Evolutionary conservation across 2,797 vertebrate genomes (phyloP).

Genomic region (Cyclura pinguis): DNA sequence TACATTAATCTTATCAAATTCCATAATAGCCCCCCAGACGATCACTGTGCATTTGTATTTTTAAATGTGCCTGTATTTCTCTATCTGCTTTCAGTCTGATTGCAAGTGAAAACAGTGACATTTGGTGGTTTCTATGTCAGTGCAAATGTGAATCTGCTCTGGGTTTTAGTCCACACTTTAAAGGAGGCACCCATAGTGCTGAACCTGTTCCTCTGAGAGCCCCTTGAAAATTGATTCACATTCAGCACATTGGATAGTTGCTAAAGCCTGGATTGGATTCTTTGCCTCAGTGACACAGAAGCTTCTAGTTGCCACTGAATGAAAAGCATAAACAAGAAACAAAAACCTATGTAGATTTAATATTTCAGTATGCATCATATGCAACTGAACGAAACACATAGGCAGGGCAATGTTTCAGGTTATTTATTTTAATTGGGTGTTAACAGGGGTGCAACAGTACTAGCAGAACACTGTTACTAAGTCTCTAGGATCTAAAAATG

Average conservation of each 20-base stretch:
- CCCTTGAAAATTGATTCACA: too few relatives aligned
- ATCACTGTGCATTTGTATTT: not conserved
- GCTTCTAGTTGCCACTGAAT: not conserved
- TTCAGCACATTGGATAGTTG: too few relatives aligned
- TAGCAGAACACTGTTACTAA: not conserved
- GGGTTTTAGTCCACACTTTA: too few relatives aligned
- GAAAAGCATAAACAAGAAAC: not conserved
- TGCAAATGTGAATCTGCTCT: too few relatives aligned
- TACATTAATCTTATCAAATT: not conserved
- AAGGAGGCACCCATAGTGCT: too few relatives aligned
- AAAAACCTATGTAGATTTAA: not conserved
- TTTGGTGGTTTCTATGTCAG: too few relatives aligned
- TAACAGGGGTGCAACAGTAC: not conserved
- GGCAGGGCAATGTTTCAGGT: too few relatives aligned
- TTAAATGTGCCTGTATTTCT: not conserved
- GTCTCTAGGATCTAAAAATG: not conserved
- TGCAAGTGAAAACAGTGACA: not conserved
- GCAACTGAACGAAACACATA: not conserved
- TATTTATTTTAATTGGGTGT: not conserved
- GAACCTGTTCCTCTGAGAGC: too few relatives aligned
- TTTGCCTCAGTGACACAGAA: too few relatives aligned
- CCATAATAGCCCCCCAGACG: not conserved
- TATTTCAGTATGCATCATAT: not conserved
- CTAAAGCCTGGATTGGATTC: too few relatives aligned
- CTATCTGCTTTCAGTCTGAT: not conserved